phyloP scores from a whole-genome alignment of 2,888 invertebrate species.

The Apodemia mormo region DNA sequence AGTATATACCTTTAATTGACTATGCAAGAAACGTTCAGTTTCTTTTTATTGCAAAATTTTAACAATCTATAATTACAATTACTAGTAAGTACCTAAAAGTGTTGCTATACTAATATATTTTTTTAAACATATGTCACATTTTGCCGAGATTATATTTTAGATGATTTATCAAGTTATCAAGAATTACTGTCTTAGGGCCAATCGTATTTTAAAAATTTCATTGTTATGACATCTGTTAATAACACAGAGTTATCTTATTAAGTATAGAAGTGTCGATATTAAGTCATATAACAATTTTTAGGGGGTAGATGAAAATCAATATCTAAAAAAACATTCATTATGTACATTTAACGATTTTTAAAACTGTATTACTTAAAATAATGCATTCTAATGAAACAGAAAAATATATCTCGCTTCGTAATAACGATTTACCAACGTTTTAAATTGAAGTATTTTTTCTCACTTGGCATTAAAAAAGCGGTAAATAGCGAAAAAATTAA shows the following conservation, averaged over 20 bases:
- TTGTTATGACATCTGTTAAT: neutral
- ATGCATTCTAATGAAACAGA: neutral
- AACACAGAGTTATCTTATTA: neutral
- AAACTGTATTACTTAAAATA: neutral
- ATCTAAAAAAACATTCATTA: neutral
- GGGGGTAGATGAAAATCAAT: too few species aligned
- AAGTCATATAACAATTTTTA: neutral
- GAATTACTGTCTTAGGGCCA: neutral
- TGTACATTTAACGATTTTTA: neutral
- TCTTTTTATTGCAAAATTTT: slow-evolving; percentile 44
- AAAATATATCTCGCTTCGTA: neutral
- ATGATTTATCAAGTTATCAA: neutral
- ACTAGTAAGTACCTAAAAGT: slow-evolving; percentile 31
- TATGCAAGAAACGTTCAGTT: slow-evolving; percentile 45
- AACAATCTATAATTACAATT: slow-evolving; percentile 5
- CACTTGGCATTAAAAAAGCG: too few species aligned
- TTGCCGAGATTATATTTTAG: neutral
- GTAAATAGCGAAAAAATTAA: too few species aligned
- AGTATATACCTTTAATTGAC: slow-evolving; percentile 47
- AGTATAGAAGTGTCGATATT: neutral
- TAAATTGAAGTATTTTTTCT: neutral
- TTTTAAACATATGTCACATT: neutral
- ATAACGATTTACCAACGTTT: neutral
- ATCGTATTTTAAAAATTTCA: neutral
- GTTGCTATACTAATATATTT: slow-evolving; percentile 26